phyloP scores from a whole-genome alignment of 1,140 invertebrate genomes.

The Helicoverpa armigera region DNA sequence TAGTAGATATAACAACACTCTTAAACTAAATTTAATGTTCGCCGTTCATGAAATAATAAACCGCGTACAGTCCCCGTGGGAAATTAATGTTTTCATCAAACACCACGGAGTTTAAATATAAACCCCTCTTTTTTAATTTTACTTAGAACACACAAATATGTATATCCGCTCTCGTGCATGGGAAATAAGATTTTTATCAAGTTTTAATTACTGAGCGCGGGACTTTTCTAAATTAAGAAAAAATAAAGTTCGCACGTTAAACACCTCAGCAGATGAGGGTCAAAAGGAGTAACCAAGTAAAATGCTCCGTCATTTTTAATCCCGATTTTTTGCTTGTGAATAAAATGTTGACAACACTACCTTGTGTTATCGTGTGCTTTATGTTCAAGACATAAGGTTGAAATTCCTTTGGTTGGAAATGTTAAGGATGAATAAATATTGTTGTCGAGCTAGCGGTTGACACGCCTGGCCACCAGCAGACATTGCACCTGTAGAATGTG shows the following conservation, averaged over 20 bases:
- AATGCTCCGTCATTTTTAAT: slow-evolving; percentile 60
- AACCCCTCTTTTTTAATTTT: slow-evolving; percentile 48
- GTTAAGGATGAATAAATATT: slow-evolving; percentile 38
- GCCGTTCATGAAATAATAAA: slow-evolving; percentile 61
- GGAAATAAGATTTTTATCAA: slow-evolving; percentile 43
- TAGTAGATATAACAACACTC: slow-evolving; percentile 33
- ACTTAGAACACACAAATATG: slow-evolving; percentile 38
- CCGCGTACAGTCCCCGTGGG: slow-evolving; percentile 58
- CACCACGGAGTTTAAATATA: slow-evolving; percentile 43
- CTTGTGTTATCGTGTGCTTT: background rate
- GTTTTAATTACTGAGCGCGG: slow-evolving; percentile 34
- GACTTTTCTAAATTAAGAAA: slow-evolving; percentile 43
- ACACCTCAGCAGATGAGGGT: slow-evolving; percentile 54
- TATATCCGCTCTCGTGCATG: slow-evolving; percentile 36
- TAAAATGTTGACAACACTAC: slow-evolving; percentile 9
- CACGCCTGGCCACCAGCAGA: slow-evolving; percentile 73
- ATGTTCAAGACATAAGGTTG: slow-evolving; percentile 41
- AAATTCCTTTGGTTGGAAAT: slow-evolving; percentile 17
- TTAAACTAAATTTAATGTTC: slow-evolving; percentile 53
- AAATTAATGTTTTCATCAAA: slow-evolving; percentile 66
- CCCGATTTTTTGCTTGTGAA: slow-evolving; percentile 57
- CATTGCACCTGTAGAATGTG: slow-evolving; percentile 82
- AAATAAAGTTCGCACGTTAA: slow-evolving; percentile 51
- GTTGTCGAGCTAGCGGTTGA: slow-evolving; percentile 60
- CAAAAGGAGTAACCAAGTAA: slow-evolving; percentile 41